Conservation (phyloP, 2,113 vertebrate species). For the Okapia johnstoni region DNA sequence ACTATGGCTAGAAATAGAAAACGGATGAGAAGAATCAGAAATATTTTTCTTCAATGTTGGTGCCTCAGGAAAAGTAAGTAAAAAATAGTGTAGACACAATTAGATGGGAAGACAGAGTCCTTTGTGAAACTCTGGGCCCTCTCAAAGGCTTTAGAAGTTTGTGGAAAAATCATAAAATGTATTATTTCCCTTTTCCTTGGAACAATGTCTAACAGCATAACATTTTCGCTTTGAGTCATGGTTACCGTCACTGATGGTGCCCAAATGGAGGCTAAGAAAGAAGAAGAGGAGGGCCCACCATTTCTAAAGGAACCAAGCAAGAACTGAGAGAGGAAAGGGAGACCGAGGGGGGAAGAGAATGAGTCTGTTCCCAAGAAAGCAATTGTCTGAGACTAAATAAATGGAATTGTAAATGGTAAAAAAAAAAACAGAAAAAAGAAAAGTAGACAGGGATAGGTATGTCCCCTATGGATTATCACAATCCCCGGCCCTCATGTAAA, state of each 20-base stretch:
- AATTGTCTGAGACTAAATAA: neutral
- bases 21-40: neutral
- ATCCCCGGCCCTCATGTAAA: neutral
- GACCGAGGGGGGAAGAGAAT: fast-evolving
- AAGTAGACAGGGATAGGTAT: neutral
- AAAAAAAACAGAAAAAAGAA: neutral
- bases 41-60: neutral
- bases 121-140: neutral
- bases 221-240: neutral
- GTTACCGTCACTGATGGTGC: neutral
- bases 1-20: conserved; percentile 15
- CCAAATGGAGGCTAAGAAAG: neutral
- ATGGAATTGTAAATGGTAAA: neutral
- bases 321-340: neutral
- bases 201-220: neutral
- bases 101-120: neutral
- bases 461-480: neutral
- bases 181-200: neutral
- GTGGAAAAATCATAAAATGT: neutral
- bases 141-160: neutral
- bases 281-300: neutral
- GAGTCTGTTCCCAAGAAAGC: neutral
- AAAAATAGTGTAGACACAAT: neutral
- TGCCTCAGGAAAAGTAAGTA: neutral
- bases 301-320: neutral